Base-by-base conservation (phyloP, 1,140 invertebrate species). In the Drosophila pallidifrons region DNA sequence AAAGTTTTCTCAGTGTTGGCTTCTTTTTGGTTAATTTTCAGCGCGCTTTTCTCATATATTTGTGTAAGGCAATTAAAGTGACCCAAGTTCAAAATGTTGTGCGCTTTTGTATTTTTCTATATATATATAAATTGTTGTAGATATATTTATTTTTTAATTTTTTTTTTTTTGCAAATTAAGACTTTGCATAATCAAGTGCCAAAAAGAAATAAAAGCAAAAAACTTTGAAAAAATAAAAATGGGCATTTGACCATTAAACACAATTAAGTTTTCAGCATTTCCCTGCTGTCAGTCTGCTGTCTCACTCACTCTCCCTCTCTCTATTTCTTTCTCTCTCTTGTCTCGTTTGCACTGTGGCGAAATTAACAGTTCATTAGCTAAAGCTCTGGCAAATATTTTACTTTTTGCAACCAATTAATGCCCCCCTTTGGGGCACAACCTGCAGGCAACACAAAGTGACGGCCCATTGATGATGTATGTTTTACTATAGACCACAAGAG, bases 341-440 rank as follows among this genome's bases (percentile, higher is more conserved):
- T 38, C 58, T 43, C 16, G 16, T 65, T 65, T 45, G 25, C 38
- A 46, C 35, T 54, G 57, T 73, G 58, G 68, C 72, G 45, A 87
- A 89, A 88, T 88, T 89, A 89, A 88, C 83, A 82, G 85, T 88
- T 88, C 83, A 88, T 88, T 88, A 88, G 83, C 59, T 70, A 61
- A 88, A 80, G 54, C 71, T 82, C 67, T 75, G 68, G 72, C 77
- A 79, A 88, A 79, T 88, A 82, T 87, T 80, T 77, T 64, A 60
- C 57, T 77, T 76, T 61, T 76, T 66, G 60, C 69, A 41, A 45
- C 69, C 58, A 67, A 77, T 77, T 77, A 72, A 57, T 65, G 38
- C 32, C 25, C 16, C 64, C 71, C 70, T 57, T 63, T 38, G 54
- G 35, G 72, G 16, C 65, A 67, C 28, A 5, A 49, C 46, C 35